Evolutionary conservation across 2,113 vertebrate genomes (phyloP).

Genomic region (Leptobrachium ailaonicum): DNA sequence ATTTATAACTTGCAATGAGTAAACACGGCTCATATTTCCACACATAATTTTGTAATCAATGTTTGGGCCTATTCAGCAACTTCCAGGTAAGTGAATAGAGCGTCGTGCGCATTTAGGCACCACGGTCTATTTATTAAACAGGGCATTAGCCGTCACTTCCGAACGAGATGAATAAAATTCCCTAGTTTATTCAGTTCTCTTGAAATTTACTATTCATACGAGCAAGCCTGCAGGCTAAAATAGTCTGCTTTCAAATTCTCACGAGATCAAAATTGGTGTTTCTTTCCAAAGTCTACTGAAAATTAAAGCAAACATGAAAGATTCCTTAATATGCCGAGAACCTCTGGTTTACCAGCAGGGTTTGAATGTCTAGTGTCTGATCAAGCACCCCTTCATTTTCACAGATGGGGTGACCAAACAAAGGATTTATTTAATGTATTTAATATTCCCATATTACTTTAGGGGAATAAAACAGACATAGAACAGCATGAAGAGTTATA

Average conservation of each 20-base stretch:
- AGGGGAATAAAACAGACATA: too few species aligned
- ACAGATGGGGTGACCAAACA: too few species aligned
- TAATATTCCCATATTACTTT: too few species aligned
- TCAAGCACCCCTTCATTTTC: too few species aligned
- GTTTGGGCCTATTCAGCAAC: neutral
- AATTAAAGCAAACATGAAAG: too few species aligned
- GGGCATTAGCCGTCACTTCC: neutral
- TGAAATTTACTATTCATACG: neutral
- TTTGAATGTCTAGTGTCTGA: too few species aligned
- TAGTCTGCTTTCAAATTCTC: neutral
- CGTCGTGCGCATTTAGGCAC: neutral
- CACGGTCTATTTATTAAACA: neutral
- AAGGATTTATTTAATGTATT: too few species aligned
- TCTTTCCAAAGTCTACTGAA: too few species aligned
- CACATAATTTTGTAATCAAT: neutral
- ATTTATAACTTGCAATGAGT: conserved; percentile 20
- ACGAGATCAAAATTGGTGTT: neutral
- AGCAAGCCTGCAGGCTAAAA: neutral
- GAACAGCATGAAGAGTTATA: too few species aligned
- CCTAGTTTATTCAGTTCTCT: neutral
- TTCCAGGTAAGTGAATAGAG: neutral
- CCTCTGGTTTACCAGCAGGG: too few species aligned
- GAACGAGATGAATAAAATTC: neutral
- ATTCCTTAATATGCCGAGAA: too few species aligned
- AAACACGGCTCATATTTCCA: neutral